Base-by-base conservation (phyloP, 2,113 vertebrate genomes). In the Gnathonemus echidnorhynchus region DNA sequence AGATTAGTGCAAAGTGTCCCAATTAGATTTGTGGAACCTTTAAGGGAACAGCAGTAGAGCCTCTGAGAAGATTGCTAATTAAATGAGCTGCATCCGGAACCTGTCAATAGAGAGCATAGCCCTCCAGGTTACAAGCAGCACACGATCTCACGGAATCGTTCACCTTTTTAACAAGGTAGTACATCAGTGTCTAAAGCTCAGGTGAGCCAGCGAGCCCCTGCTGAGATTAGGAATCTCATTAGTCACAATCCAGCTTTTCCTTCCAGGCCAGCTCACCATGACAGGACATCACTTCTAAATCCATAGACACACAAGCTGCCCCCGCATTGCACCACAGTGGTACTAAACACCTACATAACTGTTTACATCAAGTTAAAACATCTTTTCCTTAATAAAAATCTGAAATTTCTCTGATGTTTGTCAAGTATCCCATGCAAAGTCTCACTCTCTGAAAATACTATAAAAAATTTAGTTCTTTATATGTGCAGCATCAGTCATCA, bases 21-120 rank as follows among this genome's bases (percentile, higher is more conserved):
- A 91, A 88, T 91, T 92, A 89, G 90, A 93, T 94, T 93, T 92
- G 87, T 77, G 42, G 88, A 19, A 53, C 66, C 50, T 62, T 86
- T 42, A 45, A 90, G 39, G 46, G 31, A 90, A 31, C 27, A n/a
- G 21, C 80, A 62, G 74, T 53, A 92, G 92, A 92, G 91, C 92
- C 21, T 92, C 90, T 92, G 88, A 92, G 90, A 45, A 91, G 91
- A 89, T 90, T 89, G 92, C 66, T 90, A 88, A 91, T 90, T 86
- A 86, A 90, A 80, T 90, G 90, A 90, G 56, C 88, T 89, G 42
- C 11, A 80, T 27, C 86, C 24, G 45, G 45, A 52, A 87, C 89
- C n/a, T 77, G 87, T 90, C 62, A 66, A 88, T 42, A 53, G 84
- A 90, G 27, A 88, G 83, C 83, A 88, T 9, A 77, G 87, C 52